Percentiles rank a stretch among this genome's conserved stretches.
Evolutionary conservation across 2,888 invertebrate species (phyloP).

Genomic region (Ischnura elegans): DNA sequence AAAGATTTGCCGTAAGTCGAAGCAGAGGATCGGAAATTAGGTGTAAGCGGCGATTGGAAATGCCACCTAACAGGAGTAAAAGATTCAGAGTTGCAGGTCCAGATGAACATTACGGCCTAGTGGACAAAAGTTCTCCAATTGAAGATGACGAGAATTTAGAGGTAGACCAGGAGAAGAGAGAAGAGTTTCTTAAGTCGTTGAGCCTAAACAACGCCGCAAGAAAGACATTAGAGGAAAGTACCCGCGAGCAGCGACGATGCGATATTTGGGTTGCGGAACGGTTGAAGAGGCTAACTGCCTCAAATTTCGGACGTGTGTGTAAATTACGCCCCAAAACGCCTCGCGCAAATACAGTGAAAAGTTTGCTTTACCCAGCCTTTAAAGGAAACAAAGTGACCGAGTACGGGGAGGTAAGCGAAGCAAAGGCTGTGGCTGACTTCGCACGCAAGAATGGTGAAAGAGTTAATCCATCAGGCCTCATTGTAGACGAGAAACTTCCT

Average conservation of each 20-base stretch:
- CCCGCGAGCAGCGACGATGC: not conserved
- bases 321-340: not conserved
- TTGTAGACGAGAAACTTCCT: conserved; percentile 68
- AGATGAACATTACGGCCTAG: not conserved
- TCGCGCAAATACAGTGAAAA: not conserved
- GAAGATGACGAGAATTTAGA: not conserved
- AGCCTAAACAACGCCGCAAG: not conserved
- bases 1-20: not conserved
- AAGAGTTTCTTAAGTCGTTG: not conserved
- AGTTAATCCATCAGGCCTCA: conserved; percentile 64
- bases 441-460: conserved; percentile 37
- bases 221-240: not conserved
- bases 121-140: not conserved
- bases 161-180: not conserved
- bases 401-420: not conserved
- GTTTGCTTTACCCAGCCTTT: not conserved
- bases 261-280: not conserved
- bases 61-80: not conserved
- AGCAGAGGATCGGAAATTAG: not conserved
- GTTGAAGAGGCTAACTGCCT: not conserved
- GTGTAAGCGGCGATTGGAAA: not conserved
- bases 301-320: conserved; percentile 13
- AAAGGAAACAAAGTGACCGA: not conserved
- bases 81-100: not conserved
- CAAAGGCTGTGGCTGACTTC: not conserved